Percentiles rank a stretch among this genome's conserved stretches.
Conservation (phyloP, 2,113 vertebrate species). For the Xerus inauris region DNA sequence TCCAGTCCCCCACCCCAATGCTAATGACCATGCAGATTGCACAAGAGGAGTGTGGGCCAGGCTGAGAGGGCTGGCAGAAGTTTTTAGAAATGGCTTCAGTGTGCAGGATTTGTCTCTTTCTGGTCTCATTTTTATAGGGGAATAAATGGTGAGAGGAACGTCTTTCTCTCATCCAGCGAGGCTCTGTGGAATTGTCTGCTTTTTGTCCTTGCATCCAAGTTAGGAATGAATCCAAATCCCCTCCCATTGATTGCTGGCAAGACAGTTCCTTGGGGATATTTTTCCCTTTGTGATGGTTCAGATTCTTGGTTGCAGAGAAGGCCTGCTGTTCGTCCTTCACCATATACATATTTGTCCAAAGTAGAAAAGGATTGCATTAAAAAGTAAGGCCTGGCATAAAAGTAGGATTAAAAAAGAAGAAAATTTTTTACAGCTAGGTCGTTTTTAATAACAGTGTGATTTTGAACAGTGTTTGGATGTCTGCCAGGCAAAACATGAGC, state of each 20-base stretch:
- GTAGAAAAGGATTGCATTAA: not conserved
- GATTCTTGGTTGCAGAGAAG: not conserved
- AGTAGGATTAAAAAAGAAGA: not conserved
- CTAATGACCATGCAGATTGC: rapidly evolving
- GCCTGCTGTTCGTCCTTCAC: not conserved
- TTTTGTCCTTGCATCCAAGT: slow-evolving; percentile 28
- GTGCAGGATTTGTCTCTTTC: not conserved
- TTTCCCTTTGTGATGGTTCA: not conserved
- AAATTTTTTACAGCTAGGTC: not conserved
- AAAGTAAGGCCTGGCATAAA: not conserved
- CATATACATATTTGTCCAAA: not conserved
- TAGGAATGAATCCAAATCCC: not conserved
- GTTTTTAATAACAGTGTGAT: not conserved
- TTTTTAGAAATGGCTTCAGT: not conserved
- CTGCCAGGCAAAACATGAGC: not conserved
- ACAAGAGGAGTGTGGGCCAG: rapidly evolving
- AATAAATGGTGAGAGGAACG: not conserved
- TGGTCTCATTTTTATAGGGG: not conserved
- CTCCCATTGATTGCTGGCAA: not conserved
- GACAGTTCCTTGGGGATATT: not conserved
- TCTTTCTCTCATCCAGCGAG: slow-evolving; percentile 5
- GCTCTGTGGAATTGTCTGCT: slow-evolving; percentile 32
- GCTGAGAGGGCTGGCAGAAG: not conserved
- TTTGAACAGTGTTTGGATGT: not conserved
- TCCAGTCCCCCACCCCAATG: rapidly evolving